Base-by-base conservation (phyloP, 1,140 invertebrate species). In the Andricus grossulariae region DNA sequence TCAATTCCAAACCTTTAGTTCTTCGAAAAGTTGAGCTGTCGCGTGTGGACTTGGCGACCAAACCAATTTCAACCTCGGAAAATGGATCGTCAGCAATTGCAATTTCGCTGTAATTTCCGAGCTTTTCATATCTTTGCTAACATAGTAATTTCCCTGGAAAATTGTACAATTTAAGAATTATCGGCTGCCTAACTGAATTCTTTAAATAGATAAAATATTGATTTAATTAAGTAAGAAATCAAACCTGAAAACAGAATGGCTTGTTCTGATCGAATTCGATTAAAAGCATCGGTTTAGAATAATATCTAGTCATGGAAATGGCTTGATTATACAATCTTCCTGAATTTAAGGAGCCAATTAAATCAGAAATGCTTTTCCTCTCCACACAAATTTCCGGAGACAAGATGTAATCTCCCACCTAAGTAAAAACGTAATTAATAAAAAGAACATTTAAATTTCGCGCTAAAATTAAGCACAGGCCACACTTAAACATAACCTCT, bases 211-310 rank as follows among this genome's bases (percentile, higher is more conserved):
- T 32, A 80, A 50, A 71, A 50, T 71, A 50, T 16, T 2, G 10
- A 55, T 32, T 50, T 72, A 73, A 74, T 45, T 75, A 52, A 21
- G 60, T 80, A 32, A 78, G 18, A 19, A 73, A 19, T 32, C 70
- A 84, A 92, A 96, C 97, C 93, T 97, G 97, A 77, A 98, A 92
- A 85, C 94, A 94, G 87, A 99, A 99, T 16, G 97, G 95, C 90
- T 97, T 97, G 84, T 97, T 97, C 87, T 97, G 95, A 93, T 99
- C 98, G 92, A 99, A 99, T 92, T 99, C 98, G 76, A 99, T 99
- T 0, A 99, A 93, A n/a, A 99, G 92, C 87, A 99, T 96, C 0
- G 97, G 96, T 85, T 96, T 96, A 21, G 94, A 93, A 89, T 98
- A 99, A 90, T 96, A 94, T 15, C 97, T 92, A 74, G 94, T 95